Base-by-base conservation (phyloP, 2,797 vertebrate species). In the Premnoplex brunnescens region DNA sequence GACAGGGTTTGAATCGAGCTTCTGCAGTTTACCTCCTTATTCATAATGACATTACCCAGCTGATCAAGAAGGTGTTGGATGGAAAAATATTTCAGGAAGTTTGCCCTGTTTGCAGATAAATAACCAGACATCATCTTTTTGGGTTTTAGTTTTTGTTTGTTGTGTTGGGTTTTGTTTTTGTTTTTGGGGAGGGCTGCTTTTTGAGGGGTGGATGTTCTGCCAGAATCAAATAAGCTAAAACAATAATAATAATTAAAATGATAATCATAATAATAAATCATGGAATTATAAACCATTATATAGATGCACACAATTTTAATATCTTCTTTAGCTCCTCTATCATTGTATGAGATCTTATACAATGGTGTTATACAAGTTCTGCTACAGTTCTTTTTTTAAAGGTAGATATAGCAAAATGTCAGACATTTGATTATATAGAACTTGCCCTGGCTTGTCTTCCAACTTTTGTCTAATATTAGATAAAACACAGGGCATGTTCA, bases 391-490 rank as follows among this genome's bases (percentile, higher is more conserved):
- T 58, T 90, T 93, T 60, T 89, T 63, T 26, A 73, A 76, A 91
- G 41, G 83, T 41, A 88, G 27, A 51, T 41, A 71, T 37, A 88
- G 16, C 2, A 39, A 85, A 75, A 84, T 68, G 55, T 72, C 77
- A 93, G 21, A 20, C 55, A 43, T 96, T 96, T 95, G 88, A 94
- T 96, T 94, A 87, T 76, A 75, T 14, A 83, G 39, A 84, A 66
- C 30, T 62, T 71, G 54, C 11, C 24, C 22, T 54, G 59, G 24
- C 41, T 91, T 93, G 43, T 71, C 56, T 28, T 92, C 41, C 85
- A 79, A 83, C 56, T 96, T 96, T 95, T 88, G 28, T 95, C 83
- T 96, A 95, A 93, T 93, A 92, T 93, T 95, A 95, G 85, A 95
- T 92, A 97, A 97, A 95, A 85, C 60, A 83, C 32, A 79, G 34